Evolutionary conservation across 2,113 vertebrate species (phyloP), one percentile per base, ranked within the genome.

Genomic region (Semicossyphus pulcher): DNA sequence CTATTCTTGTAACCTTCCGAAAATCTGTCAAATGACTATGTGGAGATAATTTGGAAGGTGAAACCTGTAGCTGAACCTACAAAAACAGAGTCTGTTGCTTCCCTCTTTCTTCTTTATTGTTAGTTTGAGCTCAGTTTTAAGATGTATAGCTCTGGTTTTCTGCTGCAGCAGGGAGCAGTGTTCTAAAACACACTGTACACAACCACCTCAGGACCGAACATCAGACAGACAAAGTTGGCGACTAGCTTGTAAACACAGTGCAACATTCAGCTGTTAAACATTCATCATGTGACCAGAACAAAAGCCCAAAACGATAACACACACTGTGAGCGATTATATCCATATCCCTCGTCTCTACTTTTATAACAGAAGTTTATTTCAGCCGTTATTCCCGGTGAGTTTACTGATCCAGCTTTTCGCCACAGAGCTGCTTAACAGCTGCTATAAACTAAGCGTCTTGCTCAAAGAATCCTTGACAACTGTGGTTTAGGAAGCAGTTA

Each of bases 391-490:
- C 37, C 41, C 8, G 23, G 20, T 31, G 39, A 66, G 41, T 60
- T 61, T 15, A 36, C 32, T 41, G 11, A 54, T 44, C 8, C 39
- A 37, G n/a, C 41, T 57, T 26, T 44, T 54, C n/a, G 10, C 45
- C 18, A 48, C 54, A 41, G 41, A 47, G 25, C 32, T 26, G 47
- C 37, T 70, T 61, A 28, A 12, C 4, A 48, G 23, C 34, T 21
- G 14, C 15, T 80, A 36, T 61, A 28, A 67, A 71, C 39, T 53
- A 29, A 39, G 18, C 49, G 51, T 61, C 31, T 72, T 82, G 47
- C 45, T 57, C 41, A 72, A 76, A 49, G 53, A 12, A 10, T 14
- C 47, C 28, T 45, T 49, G 53, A 72, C 23, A 62, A 36, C 44
- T 56, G 45, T 60, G 54, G 23, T 75, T 78, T 41, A 49, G 31